phyloP scores from a whole-genome alignment of 2,888 invertebrate species.

The Xestoiulus laeticollis region DNA sequence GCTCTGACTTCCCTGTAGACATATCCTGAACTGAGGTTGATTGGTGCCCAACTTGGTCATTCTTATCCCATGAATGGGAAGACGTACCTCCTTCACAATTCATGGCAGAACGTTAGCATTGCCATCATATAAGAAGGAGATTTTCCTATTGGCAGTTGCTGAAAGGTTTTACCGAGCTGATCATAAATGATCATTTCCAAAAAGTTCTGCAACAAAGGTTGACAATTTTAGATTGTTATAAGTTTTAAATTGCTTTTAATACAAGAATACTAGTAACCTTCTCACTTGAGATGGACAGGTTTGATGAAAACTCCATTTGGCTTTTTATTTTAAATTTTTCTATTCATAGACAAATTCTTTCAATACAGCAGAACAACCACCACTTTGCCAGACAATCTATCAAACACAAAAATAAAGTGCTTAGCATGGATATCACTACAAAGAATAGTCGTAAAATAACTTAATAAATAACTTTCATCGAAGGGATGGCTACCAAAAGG shows the following conservation, averaged over 20 bases:
- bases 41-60: not conserved
- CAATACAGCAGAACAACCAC: not conserved
- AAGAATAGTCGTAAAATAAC: not conserved
- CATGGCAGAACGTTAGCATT: not conserved
- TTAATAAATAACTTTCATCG: no score
- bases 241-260: not conserved
- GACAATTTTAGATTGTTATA: not conserved
- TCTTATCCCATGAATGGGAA: not conserved
- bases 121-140: not conserved
- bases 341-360: not conserved
- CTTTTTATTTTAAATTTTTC: not conserved
- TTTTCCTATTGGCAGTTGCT: not conserved
- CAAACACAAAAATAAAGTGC: not conserved
- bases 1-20: not conserved
- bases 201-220: not conserved
- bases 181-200: not conserved
- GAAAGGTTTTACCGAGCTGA: not conserved
- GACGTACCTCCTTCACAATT: conserved; percentile 23
- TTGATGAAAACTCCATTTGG: not conserved
- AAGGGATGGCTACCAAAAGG: no score
- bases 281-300: not conserved
- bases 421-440: not conserved
- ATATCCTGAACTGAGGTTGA: not conserved
- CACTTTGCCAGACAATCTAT: conserved; percentile 26
- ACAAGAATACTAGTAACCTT: not conserved